phyloP scores from a whole-genome alignment of 92 coral and sea anemone genomes.

The Phenganax stokvisi region DNA sequence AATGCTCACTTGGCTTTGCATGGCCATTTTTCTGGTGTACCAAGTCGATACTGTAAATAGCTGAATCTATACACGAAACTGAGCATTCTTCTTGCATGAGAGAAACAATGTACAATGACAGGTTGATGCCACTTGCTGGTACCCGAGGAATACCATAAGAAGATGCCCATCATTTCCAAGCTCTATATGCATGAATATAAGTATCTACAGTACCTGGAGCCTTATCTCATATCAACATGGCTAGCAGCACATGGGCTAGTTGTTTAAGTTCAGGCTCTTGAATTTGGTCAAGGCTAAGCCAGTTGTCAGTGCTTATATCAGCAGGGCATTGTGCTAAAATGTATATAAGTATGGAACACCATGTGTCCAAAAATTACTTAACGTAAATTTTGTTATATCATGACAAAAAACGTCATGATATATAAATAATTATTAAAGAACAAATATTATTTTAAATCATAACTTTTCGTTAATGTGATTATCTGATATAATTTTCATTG shows the following conservation, averaged over 20 bases:
- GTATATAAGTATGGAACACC: neutral
- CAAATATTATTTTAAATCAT: too few relatives aligned
- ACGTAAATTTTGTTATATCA: too few relatives aligned
- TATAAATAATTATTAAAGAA: too few relatives aligned
- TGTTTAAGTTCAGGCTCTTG: slow-evolving; percentile 40
- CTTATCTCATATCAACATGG: slow-evolving; percentile 48
- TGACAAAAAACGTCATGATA: too few relatives aligned
- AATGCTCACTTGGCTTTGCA: slow-evolving; percentile 29
- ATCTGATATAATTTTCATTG: too few relatives aligned
- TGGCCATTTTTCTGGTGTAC: slow-evolving; percentile 45
- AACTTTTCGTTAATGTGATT: too few relatives aligned
- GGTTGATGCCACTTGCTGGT: slow-evolving; percentile 19
- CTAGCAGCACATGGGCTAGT: slow-evolving; percentile 45
- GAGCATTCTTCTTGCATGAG: slow-evolving; percentile 14
- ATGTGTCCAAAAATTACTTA: too few relatives aligned
- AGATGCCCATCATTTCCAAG: slow-evolving; percentile 49
- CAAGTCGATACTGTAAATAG: slow-evolving; percentile 40
- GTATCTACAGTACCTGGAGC: slow-evolving; percentile 53
- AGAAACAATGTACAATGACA: slow-evolving; percentile 33
- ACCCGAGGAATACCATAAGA: slow-evolving; percentile 5
- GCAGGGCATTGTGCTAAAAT: slow-evolving; percentile 13
- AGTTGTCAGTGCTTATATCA: slow-evolving; percentile 17
- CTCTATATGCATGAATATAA: slow-evolving; percentile 45
- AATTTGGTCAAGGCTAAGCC: slow-evolving; percentile 25
- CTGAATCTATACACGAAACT: slow-evolving; percentile 33